Conservation (phyloP, 1,140 invertebrate species). For the Bombus balteatus region DNA sequence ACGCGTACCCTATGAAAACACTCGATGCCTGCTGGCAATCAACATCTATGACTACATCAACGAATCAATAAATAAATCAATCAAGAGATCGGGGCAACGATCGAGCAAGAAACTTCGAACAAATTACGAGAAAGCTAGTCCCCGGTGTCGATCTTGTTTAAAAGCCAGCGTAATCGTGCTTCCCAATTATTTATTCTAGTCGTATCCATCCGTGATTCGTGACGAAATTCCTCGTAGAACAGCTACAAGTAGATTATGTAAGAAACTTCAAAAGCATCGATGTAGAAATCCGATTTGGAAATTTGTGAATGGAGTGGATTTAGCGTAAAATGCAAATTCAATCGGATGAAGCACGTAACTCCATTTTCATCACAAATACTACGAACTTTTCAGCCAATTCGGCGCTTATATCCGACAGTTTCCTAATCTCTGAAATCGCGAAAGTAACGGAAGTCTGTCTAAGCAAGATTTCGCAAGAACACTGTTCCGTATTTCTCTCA, state of each 20-base stretch:
- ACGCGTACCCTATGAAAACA: slow-evolving; percentile 17
- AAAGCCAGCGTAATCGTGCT: background rate
- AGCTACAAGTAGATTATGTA: background rate
- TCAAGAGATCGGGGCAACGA: background rate
- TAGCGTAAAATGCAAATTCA: no score
- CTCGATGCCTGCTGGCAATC: slow-evolving; percentile 6
- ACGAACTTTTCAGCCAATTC: background rate
- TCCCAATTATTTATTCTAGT: background rate
- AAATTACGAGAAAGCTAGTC: slow-evolving; percentile 1
- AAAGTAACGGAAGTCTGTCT: background rate
- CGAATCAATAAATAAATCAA: slow-evolving; percentile 23
- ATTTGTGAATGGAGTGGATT: no score
- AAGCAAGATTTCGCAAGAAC: background rate
- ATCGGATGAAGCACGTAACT: no score
- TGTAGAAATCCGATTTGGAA: no score
- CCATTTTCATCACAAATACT: background rate
- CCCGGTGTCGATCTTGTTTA: background rate
- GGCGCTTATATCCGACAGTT: background rate
- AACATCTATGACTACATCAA: background rate
- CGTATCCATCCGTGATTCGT: background rate
- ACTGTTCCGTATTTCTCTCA: no score
- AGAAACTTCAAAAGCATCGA: background rate
- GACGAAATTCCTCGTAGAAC: background rate
- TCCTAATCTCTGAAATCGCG: background rate
- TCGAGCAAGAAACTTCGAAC: background rate